phyloP scores from a whole-genome alignment of 2,888 invertebrate species.

The Encarsia formosa region DNA sequence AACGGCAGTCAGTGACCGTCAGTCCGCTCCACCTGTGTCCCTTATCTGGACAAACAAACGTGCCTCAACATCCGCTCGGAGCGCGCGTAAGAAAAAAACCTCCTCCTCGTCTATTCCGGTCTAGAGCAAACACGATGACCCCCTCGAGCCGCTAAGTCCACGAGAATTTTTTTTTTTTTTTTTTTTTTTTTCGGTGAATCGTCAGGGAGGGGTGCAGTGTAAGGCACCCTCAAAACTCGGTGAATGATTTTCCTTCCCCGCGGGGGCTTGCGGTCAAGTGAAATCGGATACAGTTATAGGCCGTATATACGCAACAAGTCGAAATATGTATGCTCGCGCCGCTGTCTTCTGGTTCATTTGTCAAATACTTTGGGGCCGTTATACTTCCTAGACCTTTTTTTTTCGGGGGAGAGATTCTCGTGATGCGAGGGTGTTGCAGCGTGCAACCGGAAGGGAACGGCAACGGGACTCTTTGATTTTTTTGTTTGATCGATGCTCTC shows the following conservation, averaged over 20 bases:
- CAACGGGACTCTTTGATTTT: conserved; percentile 9
- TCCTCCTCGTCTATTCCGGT: no score
- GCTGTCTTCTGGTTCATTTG: conserved; percentile 11
- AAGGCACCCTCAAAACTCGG: no score
- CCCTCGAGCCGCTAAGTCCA: no score
- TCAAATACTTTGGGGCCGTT: background rate
- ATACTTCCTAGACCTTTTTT: background rate
- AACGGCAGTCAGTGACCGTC: background rate
- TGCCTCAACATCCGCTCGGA: background rate
- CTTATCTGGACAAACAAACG: conserved; percentile 20
- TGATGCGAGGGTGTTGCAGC: background rate
- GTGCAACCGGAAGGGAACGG: conserved; percentile 12
- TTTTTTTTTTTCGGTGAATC: no score
- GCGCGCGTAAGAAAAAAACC: no score
- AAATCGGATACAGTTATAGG: conserved; percentile 16
- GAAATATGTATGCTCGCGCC: conserved; percentile 9
- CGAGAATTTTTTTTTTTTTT: no score
- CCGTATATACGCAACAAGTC: conserved; percentile 18
- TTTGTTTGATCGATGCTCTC: background rate
- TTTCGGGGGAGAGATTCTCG: background rate
- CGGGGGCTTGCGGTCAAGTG: conserved; percentile 21
- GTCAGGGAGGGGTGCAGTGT: no score
- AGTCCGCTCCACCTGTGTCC: conserved; percentile 20
- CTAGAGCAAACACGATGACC: no score
- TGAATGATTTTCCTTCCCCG: no score